phyloP scores from a whole-genome alignment of 2,888 invertebrate species.

The Drosophila paramelanica region DNA sequence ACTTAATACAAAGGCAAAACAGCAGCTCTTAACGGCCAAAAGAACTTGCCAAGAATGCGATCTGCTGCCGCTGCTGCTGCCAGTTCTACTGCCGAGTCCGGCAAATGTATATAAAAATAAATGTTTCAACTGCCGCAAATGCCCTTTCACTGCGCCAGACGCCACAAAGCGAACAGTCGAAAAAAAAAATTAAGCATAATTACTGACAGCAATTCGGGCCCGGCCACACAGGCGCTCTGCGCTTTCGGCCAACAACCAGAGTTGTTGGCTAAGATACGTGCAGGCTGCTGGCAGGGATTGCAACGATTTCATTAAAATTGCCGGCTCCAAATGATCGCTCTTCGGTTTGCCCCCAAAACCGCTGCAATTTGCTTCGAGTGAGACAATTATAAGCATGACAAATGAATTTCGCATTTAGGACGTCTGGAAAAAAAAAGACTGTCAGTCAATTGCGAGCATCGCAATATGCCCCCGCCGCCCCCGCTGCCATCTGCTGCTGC shows the following conservation, averaged over 20 bases:
- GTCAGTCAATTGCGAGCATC: constrained; percentile 66
- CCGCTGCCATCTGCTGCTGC: constrained; percentile 68
- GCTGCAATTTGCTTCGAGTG: constrained; percentile 75
- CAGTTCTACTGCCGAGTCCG: constrained; percentile 12
- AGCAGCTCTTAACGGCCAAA: constrained; percentile 36
- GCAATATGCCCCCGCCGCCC: constrained; percentile 7
- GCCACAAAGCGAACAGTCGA: constrained; percentile 31
- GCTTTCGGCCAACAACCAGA: neutral
- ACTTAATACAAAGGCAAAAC: constrained; percentile 68
- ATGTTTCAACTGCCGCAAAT: constrained; percentile 74
- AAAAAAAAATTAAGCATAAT: constrained; percentile 77
- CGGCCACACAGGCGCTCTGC: constrained; percentile 67
- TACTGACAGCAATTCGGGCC: constrained; percentile 77
- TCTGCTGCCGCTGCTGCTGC: constrained; percentile 37
- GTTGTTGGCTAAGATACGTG: constrained; percentile 60
- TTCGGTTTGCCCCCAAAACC: constrained; percentile 48
- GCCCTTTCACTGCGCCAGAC: constrained; percentile 60
- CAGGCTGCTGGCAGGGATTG: constrained; percentile 52
- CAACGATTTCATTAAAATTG: constrained; percentile 81
- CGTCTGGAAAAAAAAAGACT: constrained; percentile 26
- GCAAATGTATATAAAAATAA: constrained; percentile 64
- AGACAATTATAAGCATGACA: constrained; percentile 82
- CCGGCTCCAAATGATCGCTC: constrained; percentile 57
- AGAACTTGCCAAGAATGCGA: constrained; percentile 18
- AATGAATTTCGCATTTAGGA: constrained; percentile 79